Conservation (phyloP, 1,140 invertebrate species). For the Liolophura sinensis region DNA sequence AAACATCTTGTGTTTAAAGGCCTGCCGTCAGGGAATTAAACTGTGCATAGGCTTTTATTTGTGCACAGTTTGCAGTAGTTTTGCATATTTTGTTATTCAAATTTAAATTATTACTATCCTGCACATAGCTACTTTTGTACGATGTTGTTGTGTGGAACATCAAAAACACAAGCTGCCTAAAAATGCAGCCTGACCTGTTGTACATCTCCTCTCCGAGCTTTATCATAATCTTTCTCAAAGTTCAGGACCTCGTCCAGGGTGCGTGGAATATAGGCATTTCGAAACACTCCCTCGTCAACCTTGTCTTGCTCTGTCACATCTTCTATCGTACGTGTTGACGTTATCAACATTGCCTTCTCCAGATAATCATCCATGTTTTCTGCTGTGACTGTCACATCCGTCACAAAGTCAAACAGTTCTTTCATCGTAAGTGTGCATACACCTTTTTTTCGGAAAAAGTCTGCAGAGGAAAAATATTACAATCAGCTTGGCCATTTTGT, state of each 20-base stretch:
- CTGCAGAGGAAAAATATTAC: constrained; percentile 63
- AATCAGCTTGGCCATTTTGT: too few species aligned
- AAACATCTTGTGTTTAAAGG: too few species aligned
- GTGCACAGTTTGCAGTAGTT: too few species aligned
- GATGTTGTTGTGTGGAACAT: too few species aligned
- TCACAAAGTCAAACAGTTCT: constrained; percentile 95
- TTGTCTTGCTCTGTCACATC: constrained; percentile 56
- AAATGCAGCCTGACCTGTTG: constrained; percentile 59
- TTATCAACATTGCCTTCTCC: constrained; percentile 54
- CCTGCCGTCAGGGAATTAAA: too few species aligned
- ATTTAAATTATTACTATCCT: not conserved
- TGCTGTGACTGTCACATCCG: constrained; percentile 81
- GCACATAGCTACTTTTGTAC: too few species aligned
- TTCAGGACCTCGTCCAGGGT: constrained; percentile 89
- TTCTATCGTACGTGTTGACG: constrained; percentile 38
- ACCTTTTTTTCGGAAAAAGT: constrained; percentile 88
- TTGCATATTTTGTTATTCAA: not conserved
- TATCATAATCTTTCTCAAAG: constrained; percentile 76
- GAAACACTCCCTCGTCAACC: constrained; percentile 74
- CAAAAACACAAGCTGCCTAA: not conserved
- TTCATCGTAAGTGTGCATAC: constrained; percentile 89
- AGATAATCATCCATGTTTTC: constrained; percentile 73
- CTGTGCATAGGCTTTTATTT: too few species aligned
- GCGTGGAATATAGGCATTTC: constrained; percentile 92
- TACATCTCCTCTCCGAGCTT: constrained; percentile 64